A percentile compares a stretch with the other conserved stretches of the same genome.
These are phyloP conservation scores for Zelostemma sp. DNA, from an alignment of 1,140 invertebrate species.

Conservation along the genomic window DNA sequence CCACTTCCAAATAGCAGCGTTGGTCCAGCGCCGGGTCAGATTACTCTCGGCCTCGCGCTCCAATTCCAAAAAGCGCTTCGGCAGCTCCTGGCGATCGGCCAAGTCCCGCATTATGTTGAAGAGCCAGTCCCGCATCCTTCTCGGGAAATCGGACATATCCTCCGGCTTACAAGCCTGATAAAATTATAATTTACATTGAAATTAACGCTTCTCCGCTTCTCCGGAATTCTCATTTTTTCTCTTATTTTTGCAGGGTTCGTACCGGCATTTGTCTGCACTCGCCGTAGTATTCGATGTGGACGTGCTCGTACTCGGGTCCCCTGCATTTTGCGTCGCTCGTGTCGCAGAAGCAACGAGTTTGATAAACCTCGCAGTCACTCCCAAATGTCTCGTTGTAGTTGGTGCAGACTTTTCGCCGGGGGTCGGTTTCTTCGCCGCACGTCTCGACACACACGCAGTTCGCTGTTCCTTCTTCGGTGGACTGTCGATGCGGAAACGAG, in stretches of 20 bases:
- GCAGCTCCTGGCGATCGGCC: slow-evolving; percentile 88
- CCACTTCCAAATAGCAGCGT: slow-evolving; percentile 97
- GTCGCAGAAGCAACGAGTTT: slow-evolving; percentile 89
- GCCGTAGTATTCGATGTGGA: slow-evolving; percentile 95
- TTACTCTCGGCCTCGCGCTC: slow-evolving; percentile 90
- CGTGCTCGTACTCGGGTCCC: slow-evolving; percentile 82
- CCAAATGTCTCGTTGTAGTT: slow-evolving; percentile 94
- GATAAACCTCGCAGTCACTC: slow-evolving; percentile 93
- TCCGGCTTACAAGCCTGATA: slow-evolving; percentile 83
- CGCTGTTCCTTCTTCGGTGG: slow-evolving; percentile 77
- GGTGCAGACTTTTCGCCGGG: slow-evolving; percentile 88
- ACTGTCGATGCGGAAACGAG: slow-evolving; percentile 51
- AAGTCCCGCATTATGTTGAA: slow-evolving; percentile 97
- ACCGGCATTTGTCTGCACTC: slow-evolving; percentile 84
- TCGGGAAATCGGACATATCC: slow-evolving; percentile 91
- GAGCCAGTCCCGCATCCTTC: slow-evolving; percentile 96
- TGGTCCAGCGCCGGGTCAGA: slow-evolving; percentile 85
- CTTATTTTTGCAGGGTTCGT: slow-evolving; percentile 58
- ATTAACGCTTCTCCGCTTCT: neutral
- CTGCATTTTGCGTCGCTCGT: slow-evolving; percentile 80
- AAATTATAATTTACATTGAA: neutral
- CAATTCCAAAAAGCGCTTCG: slow-evolving; percentile 87
- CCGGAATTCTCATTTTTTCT: neutral
- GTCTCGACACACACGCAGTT: slow-evolving; percentile 87
- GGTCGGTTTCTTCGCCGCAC: slow-evolving; percentile 85